Base-by-base conservation (phyloP, 2,113 vertebrate genomes). In the Pagrus major region DNA sequence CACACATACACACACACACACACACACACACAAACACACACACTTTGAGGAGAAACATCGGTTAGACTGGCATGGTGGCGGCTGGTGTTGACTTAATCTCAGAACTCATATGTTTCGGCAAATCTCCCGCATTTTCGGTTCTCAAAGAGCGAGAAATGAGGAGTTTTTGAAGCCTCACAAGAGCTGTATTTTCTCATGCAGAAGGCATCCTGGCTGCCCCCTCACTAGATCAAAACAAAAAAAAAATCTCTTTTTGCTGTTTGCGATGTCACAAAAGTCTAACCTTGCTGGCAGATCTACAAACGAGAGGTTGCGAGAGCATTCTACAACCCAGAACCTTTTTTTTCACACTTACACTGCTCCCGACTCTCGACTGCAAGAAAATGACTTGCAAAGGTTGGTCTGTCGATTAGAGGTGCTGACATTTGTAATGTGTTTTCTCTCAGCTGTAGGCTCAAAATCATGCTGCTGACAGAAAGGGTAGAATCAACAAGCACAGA, bases 41-140 rank as follows among this genome's bases (percentile, higher is more conserved):
- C 58, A 20, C 25, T 44, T 58, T 9, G 49, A 60, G 65, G 23
- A 86, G 72, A 84, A 80, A 79, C 75, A 80, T 65, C 29, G 41
- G 67, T 65, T 80, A 63, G 16, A 56, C 23, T 71, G 56, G 65
- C 75, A 77, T 15, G 76, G 39, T 11, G 14, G 59, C 33, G 47
- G 51, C 61, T 83, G 64, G 25, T n/a, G 49, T 70, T 41, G 49
- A 77, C 85, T 79, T 80, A 37, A 82, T 86, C 74, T 68, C 66
- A 71, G 49, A 66, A 80, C 82, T 78, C 64, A 75, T 77, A 70
- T 76, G 80, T 84, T 87, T 70, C 0, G 20, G 75, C 20, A 21
- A 83, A 71, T 70, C 72, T 52, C 63, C 20, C 14, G 7, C 41
- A 44, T 81, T 68, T n/a, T 60, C 20, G 20, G 18, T 46, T 61